Evolutionary conservation across 2,113 vertebrate genomes (phyloP).

Genomic region (Ptychochromis oligacanthus): DNA sequence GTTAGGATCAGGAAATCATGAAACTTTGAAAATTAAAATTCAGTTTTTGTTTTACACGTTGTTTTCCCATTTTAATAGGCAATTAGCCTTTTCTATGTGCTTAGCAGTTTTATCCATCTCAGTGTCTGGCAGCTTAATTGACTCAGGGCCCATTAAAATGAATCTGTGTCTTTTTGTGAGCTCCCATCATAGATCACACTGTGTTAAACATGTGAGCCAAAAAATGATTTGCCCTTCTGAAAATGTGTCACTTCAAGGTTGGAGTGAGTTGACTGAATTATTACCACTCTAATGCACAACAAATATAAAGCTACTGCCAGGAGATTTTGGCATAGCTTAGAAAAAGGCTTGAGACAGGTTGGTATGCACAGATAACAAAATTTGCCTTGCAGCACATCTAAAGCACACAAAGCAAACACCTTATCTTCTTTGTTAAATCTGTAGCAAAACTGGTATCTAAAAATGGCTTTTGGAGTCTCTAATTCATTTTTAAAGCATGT

Average conservation of each 20-base stretch:
- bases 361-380: neutral
- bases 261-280: neutral
- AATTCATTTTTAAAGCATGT: neutral
- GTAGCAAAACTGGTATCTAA: neutral
- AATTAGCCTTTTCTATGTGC: neutral
- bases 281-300: neutral
- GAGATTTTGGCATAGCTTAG: neutral
- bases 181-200: neutral
- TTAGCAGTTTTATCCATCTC: neutral
- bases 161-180: neutral
- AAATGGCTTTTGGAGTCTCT: neutral
- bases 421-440: neutral
- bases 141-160: neutral
- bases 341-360: neutral
- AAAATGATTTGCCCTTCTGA: neutral
- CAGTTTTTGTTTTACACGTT: too few species aligned
- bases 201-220: neutral
- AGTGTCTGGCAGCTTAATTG: neutral
- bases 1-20: neutral
- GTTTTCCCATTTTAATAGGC: neutral
- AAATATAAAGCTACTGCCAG: neutral
- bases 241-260: neutral
- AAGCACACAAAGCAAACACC: neutral
- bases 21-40: neutral
- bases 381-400: neutral